A percentile compares a stretch with the other conserved stretches of the same genome.
Conservation (phyloP, 2,888 invertebrate species). For the Nemoura dubitans region DNA sequence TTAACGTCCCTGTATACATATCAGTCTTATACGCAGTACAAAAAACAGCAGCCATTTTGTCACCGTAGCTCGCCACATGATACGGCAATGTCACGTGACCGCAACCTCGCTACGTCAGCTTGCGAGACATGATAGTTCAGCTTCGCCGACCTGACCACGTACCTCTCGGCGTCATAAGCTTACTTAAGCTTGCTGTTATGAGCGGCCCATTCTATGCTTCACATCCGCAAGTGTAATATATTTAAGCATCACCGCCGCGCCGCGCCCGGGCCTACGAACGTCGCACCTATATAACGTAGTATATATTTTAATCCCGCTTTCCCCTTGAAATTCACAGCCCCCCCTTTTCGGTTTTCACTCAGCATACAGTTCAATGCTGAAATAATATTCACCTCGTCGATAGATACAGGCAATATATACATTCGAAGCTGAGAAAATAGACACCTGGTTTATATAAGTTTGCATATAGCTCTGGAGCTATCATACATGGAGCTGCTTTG, state of each 20-base stretch:
- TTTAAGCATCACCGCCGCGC: not conserved
- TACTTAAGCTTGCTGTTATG: not conserved
- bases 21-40: no score
- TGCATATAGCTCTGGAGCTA: no score
- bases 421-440: not conserved
- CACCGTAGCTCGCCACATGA: not conserved
- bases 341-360: not conserved
- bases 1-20: no score
- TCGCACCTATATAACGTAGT: not conserved
- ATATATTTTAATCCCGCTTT: not conserved
- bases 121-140: not conserved
- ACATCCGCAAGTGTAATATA: not conserved
- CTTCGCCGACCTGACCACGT: not conserved
- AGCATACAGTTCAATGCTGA: not conserved
- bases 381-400: not conserved
- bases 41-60: no score
- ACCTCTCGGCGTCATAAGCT: not conserved
- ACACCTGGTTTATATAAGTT: not conserved
- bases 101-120: not conserved
- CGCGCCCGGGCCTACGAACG: not conserved
- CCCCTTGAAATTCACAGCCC: not conserved
- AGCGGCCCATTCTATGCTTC: not conserved
- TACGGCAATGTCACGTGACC: no score
- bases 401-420: not conserved
- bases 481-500: not conserved